phyloP scores from a whole-genome alignment of 2,888 invertebrate species.

The Saturnia japonica region DNA sequence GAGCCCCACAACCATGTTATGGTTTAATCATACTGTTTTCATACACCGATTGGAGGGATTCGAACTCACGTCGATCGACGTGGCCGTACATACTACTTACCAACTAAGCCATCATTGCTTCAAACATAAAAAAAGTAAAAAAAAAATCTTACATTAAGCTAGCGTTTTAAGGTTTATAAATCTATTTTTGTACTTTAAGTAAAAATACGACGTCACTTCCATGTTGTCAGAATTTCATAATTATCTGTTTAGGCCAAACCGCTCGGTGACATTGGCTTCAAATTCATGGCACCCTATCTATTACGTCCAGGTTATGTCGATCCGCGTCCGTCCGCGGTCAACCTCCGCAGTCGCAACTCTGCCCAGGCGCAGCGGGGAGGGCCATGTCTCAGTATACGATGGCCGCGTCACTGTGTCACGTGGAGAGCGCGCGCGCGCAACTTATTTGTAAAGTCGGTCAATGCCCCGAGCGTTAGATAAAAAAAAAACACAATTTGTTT shows the following conservation, averaged over 20 bases:
- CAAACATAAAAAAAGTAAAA: too few relatives aligned
- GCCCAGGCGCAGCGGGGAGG: slow-evolving; percentile 21
- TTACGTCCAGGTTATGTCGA: slow-evolving; percentile 42
- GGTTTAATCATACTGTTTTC: too few relatives aligned
- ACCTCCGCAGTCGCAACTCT: slow-evolving; percentile 17
- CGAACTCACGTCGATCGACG: too few relatives aligned
- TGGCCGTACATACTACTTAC: too few relatives aligned
- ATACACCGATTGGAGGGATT: too few relatives aligned
- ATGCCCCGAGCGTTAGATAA: slow-evolving; percentile 80
- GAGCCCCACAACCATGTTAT: too few relatives aligned
- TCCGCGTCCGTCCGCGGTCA: slow-evolving; percentile 19
- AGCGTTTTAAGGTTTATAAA: neutral
- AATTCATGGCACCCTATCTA: slow-evolving; percentile 61
- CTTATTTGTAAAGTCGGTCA: slow-evolving; percentile 79
- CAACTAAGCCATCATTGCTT: too few relatives aligned
- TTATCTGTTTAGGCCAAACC: slow-evolving; percentile 56
- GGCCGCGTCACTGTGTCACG: slow-evolving; percentile 73
- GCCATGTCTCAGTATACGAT: slow-evolving; percentile 38
- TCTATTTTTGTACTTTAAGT: neutral
- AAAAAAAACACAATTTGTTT: slow-evolving; percentile 77
- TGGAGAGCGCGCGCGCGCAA: slow-evolving; percentile 76
- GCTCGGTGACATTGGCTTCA: slow-evolving; percentile 75
- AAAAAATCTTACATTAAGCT: too few relatives aligned
- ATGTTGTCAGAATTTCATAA: slow-evolving; percentile 28
- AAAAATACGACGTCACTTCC: slow-evolving; percentile 19